Evolutionary conservation across 2,888 invertebrate genomes (phyloP).

Genomic region (Amphipoea lucens): DNA sequence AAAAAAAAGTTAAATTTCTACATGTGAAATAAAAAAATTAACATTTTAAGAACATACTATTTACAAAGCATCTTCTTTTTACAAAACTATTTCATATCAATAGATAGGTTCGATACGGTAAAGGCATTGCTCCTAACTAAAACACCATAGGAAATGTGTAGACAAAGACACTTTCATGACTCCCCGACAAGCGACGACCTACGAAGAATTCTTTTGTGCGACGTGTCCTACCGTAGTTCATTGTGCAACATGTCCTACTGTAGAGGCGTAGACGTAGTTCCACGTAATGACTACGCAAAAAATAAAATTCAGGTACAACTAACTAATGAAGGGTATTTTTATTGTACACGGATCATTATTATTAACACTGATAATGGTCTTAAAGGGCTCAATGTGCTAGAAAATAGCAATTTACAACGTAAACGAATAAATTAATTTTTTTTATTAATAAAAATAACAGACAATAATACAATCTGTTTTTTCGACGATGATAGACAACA

Average conservation of each 20-base stretch:
- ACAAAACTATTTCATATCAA: not conserved
- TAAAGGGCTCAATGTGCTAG: too few species aligned
- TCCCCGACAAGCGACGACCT: slow-evolving; percentile 15
- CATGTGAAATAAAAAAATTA: too few species aligned
- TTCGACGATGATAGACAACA: too few species aligned
- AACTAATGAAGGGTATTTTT: not conserved
- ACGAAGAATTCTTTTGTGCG: slow-evolving; percentile 2
- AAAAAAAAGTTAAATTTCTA: too few species aligned
- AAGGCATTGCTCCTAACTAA: not conserved
- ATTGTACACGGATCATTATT: too few species aligned
- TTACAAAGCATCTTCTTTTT: not conserved
- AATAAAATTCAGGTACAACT: not conserved
- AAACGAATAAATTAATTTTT: too few species aligned
- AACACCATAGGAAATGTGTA: slow-evolving; percentile 3
- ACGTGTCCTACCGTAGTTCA: too few species aligned
- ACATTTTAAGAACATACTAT: not conserved
- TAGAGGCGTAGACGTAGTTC: not conserved
- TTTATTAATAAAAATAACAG: too few species aligned
- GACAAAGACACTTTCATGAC: slow-evolving; percentile 7
- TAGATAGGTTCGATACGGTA: not conserved
- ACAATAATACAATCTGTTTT: too few species aligned
- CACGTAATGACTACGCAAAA: not conserved
- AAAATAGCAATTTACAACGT: too few species aligned
- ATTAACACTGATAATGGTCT: too few species aligned
- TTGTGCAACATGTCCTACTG: not conserved